phyloP scores from a whole-genome alignment of 2,113 vertebrate species.

The Onychostruthus taczanowskii region DNA sequence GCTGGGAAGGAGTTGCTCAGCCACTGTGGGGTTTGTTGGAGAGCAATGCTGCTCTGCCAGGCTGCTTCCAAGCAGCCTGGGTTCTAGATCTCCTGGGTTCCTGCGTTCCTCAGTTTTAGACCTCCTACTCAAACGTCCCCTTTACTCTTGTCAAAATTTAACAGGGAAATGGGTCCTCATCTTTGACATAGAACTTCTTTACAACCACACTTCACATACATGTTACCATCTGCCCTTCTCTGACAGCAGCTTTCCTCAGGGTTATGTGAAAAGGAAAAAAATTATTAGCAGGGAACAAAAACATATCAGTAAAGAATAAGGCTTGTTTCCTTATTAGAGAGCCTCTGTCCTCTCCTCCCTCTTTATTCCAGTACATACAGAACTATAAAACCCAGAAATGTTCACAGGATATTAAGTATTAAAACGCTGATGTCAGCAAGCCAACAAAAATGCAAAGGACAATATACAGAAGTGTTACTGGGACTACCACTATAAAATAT shows the following conservation, averaged over 20 bases:
- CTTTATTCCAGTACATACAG: not conserved
- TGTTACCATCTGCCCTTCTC: constrained; percentile 22
- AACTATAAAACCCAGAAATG: constrained; percentile 41
- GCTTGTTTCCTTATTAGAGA: constrained; percentile 9
- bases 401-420: constrained; percentile 59
- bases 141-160: not conserved
- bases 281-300: not conserved
- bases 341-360: not conserved
- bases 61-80: not conserved
- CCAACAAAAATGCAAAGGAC: constrained; percentile 50
- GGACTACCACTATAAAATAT: not conserved
- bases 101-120: not conserved
- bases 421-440: constrained; percentile 31
- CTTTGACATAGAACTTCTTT: not conserved
- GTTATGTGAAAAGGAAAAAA: not conserved
- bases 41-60: not conserved
- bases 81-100: not conserved
- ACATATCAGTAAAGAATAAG: constrained; percentile 5
- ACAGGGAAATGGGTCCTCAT: not conserved
- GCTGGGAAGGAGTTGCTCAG: not conserved
- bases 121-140: not conserved
- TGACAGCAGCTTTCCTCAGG: constrained; percentile 4
- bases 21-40: fast-evolving
- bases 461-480: constrained; percentile 42
- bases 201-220: constrained; percentile 23